phyloP scores from a whole-genome alignment of 1,140 invertebrate genomes.

The Pseudoatta argentina region DNA sequence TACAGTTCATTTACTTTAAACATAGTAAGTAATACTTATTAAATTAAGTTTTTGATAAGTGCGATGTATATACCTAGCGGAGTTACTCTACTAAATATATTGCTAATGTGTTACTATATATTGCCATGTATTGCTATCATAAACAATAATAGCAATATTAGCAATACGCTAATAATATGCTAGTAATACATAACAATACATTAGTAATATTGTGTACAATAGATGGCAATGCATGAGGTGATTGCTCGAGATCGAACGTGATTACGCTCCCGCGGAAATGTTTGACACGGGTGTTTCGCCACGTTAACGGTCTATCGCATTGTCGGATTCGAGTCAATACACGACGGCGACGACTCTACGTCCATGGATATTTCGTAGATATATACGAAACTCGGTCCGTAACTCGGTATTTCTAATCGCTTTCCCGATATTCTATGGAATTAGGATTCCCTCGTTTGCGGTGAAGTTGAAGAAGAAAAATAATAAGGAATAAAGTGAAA shows the following conservation, averaged over 20 bases:
- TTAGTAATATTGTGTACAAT: too few species aligned
- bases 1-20: too few species aligned
- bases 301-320: conserved; percentile 15
- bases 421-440: neutral
- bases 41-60: too few species aligned
- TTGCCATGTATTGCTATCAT: too few species aligned
- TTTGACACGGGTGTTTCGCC: conserved; percentile 51
- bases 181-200: too few species aligned
- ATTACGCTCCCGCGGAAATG: conserved; percentile 60
- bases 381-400: neutral
- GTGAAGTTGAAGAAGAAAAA: neutral
- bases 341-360: neutral
- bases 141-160: too few species aligned
- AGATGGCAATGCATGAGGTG: too few species aligned
- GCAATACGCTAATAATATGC: too few species aligned
- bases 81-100: too few species aligned
- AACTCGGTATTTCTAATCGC: neutral
- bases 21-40: too few species aligned
- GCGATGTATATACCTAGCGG: too few species aligned
- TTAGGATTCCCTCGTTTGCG: neutral
- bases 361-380: neutral
- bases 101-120: too few species aligned
- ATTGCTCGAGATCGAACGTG: conserved; percentile 69
- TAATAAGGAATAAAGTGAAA: neutral
- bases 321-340: neutral